Base-by-base conservation (phyloP, 2,113 vertebrate species). In the Montifringilla adamsi region DNA sequence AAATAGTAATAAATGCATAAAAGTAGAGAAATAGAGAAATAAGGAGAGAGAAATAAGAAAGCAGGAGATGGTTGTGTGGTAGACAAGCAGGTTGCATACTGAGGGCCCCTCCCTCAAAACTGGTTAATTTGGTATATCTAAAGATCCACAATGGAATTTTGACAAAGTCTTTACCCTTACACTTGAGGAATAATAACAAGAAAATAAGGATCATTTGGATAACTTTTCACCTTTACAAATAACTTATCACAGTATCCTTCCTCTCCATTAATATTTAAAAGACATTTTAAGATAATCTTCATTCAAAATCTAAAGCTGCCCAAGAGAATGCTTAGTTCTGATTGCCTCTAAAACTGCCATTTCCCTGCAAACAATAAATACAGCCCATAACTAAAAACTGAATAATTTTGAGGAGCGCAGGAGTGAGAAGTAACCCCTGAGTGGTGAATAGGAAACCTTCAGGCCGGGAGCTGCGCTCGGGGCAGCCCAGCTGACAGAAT, bases 301-400 rank as follows among this genome's bases (percentile, higher is more conserved):
- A 21, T 39, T 26, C 44, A 37, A 49, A 90, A 78, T 13, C 30
- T 22, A 43, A 55, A 82, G 56, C 41, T 68, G 28, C 68, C 46
- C 56, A 5, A 44, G 47, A 15, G 46, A 41, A 18, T 1, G 9
- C 23, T 23, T 5, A 21, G 7, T 1, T 67, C 30, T 41, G 33
- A 19, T 9, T 26, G 43, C 43, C 68, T 79, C 62, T n/a, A 23
- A 73, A 82, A 3, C 13, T 2, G 13, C 11, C 20, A 4, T 47
- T 75, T 67, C 7, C 35, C 55, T 37, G 16, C 31, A 14, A 60
- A 50, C 6, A 55, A 67, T 0, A 72, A 75, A n/a, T 1, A 3
- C 1, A 31, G 20, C 39, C 37, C 5, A 2, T 0, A 59, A 26
- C 27, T 15, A 30, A 72, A 82, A 62, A 17, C 0, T 0, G 4